Evolutionary conservation across 2,888 invertebrate species (phyloP).

Genomic region (Sepioteuthis lessoniana): DNA sequence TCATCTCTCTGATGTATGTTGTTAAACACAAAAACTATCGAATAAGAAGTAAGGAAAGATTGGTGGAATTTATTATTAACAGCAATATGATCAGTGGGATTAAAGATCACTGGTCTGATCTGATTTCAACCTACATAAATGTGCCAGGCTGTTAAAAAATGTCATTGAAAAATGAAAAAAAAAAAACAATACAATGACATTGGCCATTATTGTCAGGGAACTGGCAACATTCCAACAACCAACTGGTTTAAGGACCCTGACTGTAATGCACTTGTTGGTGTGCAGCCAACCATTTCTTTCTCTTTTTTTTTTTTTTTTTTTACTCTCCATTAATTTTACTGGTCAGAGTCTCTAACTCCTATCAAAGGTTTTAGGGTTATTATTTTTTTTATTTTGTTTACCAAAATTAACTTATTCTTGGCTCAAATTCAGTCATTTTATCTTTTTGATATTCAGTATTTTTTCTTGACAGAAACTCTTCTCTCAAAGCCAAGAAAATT

Average conservation of each 20-base stretch:
- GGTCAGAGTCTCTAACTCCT: neutral
- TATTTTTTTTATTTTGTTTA: neutral
- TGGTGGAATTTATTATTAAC: neutral
- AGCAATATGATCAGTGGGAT: neutral
- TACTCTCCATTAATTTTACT: neutral
- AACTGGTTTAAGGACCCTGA: neutral
- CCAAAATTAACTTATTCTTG: neutral
- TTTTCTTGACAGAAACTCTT: neutral
- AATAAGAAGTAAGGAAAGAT: neutral
- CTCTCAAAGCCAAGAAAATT: too few relatives aligned
- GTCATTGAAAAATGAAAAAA: neutral
- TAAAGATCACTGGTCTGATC: neutral
- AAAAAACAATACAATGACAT: neutral
- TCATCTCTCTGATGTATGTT: too few relatives aligned
- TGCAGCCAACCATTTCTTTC: neutral
- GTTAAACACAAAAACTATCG: too few relatives aligned
- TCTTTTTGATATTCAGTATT: neutral
- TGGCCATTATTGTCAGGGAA: neutral
- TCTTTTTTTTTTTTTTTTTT: neutral
- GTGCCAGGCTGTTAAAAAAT: neutral
- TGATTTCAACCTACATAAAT: neutral
- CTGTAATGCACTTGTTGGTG: neutral
- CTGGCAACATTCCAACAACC: neutral
- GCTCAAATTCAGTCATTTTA: neutral
- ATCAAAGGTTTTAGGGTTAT: neutral